Evolutionary conservation across 2,797 vertebrate species (phyloP).

Genomic region (Cottoperca gobio): DNA sequence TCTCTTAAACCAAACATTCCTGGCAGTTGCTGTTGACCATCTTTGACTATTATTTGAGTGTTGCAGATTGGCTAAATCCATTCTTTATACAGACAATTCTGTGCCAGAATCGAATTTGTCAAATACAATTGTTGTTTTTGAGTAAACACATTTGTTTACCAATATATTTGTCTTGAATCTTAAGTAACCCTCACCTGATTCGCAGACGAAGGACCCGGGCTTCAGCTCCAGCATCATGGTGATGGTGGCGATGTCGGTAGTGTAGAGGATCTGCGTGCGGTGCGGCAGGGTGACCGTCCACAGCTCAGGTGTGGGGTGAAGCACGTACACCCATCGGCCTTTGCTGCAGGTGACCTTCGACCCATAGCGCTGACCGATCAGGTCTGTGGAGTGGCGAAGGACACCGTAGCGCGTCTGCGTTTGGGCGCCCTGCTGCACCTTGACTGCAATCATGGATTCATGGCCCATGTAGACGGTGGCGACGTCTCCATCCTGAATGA

Average conservation of each 20-base stretch:
- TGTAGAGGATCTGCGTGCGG: constrained; percentile 98
- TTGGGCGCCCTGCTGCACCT: constrained; percentile 90
- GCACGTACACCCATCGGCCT: constrained; percentile 95
- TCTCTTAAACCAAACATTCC: too few relatives aligned
- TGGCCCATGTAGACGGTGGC: constrained; percentile 93
- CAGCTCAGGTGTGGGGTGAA: constrained; percentile 96
- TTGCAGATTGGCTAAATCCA: too few relatives aligned
- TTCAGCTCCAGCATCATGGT: constrained; percentile 98
- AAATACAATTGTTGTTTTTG: too few relatives aligned
- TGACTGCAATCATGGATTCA: constrained; percentile 92
- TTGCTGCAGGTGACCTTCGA: constrained; percentile 97
- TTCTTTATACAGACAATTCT: neutral
- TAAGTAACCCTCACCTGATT: constrained; percentile 88
- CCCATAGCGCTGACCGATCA: constrained; percentile 93
- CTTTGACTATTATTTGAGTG: too few relatives aligned
- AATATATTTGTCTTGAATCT: neutral
- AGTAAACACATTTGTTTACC: neutral
- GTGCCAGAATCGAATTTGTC: neutral
- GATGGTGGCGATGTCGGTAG: constrained; percentile 95
- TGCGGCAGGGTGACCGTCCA: constrained; percentile 96
- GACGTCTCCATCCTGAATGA: constrained; percentile 92
- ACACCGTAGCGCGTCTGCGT: constrained; percentile 96
- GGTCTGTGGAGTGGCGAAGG: constrained; percentile 93
- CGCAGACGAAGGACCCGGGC: constrained; percentile 95
- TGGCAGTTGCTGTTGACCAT: too few relatives aligned